These are phyloP conservation scores for Cardiocondyla obscurior DNA, from an alignment of 1,140 invertebrate species.

Conservation along the genomic window DNA sequence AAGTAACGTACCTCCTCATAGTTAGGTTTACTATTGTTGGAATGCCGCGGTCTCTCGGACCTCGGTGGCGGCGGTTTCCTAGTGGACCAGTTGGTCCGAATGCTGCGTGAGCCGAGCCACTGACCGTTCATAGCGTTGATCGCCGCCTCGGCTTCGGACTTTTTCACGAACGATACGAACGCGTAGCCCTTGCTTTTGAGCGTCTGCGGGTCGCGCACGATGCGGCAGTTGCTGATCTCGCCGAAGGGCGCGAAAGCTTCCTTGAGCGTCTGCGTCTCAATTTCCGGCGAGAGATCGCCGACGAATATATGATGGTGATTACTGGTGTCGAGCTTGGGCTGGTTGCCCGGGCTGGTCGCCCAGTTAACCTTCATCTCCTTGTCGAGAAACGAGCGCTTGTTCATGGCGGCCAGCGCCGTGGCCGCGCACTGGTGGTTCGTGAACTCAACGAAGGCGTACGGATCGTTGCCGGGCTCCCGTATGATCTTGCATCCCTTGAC, in stretches of 20 bases:
- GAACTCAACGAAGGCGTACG: conserved; percentile 99
- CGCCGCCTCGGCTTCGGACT: conserved; percentile 98
- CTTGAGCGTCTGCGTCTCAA: conserved; percentile 97
- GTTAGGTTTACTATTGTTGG: conserved; percentile 82
- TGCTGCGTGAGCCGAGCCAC: conserved; percentile 98
- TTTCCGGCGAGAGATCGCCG: conserved; percentile 99
- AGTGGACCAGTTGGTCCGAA: conserved; percentile 99
- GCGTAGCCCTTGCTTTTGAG: conserved; percentile 99
- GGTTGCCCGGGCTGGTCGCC: conserved; percentile 98
- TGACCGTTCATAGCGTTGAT: conserved; percentile 99
- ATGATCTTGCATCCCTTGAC: conserved; percentile 99
- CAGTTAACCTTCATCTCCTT: conserved; percentile 99
- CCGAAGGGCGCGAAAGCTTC: conserved; percentile 99
- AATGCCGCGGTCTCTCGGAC: conserved; percentile 80
- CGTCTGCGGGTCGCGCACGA: conserved; percentile 98
- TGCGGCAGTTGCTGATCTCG: conserved; percentile 99
- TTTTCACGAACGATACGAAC: conserved; percentile 99
- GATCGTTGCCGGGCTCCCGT: conserved; percentile 97
- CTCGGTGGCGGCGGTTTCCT: conserved; percentile 95
- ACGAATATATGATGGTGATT: conserved; percentile 99
- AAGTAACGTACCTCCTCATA: conserved; percentile 80
- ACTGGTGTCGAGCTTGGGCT: conserved; percentile 99
- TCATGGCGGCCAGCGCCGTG: conserved; percentile 98
- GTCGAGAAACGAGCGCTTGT: conserved; percentile 96
- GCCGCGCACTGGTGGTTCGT: conserved; percentile 96